phyloP scores from a whole-genome alignment of 2,888 invertebrate genomes.

The Acrobasis consociella region DNA sequence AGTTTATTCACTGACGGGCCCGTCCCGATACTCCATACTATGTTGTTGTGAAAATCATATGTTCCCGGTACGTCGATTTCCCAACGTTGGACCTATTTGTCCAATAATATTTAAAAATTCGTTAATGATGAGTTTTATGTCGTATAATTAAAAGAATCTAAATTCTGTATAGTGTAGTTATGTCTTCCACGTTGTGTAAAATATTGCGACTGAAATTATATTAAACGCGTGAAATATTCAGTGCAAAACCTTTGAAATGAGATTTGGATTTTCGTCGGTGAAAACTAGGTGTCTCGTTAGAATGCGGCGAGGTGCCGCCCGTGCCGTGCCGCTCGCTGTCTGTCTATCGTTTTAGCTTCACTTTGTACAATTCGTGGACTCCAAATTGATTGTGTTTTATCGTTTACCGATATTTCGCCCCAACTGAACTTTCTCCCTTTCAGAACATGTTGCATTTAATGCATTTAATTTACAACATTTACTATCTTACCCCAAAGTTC shows the following conservation, averaged over 20 bases:
- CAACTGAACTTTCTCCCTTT: not conserved
- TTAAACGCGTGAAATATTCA: not conserved
- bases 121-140: not conserved
- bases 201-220: not conserved
- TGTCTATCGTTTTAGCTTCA: constrained; percentile 6
- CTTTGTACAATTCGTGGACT: constrained; percentile 18
- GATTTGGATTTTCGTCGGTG: constrained; percentile 17
- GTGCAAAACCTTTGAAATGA: constrained; percentile 3
- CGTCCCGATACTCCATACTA: constrained; percentile 21
- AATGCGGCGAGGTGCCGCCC: constrained; percentile 15
- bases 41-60: constrained; percentile 39
- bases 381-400: constrained; percentile 22
- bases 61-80: constrained; percentile 24
- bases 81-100: constrained; percentile 5
- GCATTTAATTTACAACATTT: constrained; percentile 21
- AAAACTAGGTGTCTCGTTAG: constrained; percentile 22
- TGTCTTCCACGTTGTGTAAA: not conserved
- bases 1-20: constrained; percentile 38
- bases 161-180: not conserved
- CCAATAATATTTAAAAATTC: not conserved
- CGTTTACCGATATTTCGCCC: constrained; percentile 18
- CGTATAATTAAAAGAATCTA: not conserved
- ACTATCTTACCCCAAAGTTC: not conserved
- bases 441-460: constrained; percentile 14
- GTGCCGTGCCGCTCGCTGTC: not conserved